Conservation (phyloP, 1,140 invertebrate genomes). For the Saccostrea cuccullata region DNA sequence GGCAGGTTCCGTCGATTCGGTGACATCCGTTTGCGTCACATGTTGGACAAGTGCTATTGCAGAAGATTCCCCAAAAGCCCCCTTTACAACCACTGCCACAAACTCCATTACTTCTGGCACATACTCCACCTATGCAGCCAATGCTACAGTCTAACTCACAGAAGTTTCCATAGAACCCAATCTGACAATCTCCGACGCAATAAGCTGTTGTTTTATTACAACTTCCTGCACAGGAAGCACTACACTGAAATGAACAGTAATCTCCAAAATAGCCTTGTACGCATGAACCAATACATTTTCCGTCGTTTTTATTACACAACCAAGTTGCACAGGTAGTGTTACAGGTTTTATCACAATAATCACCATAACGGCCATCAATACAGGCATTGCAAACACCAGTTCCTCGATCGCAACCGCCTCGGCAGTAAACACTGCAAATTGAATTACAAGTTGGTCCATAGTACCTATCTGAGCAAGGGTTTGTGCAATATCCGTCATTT, state of each 20-base stretch:
- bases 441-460: constrained; percentile 17
- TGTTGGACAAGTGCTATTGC: background rate
- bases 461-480: background rate
- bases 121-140: constrained; percentile 16
- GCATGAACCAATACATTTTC: constrained; percentile 35
- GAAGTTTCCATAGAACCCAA: constrained; percentile 43
- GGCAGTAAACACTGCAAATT: background rate
- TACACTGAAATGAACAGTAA: constrained; percentile 52
- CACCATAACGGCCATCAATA: constrained; percentile 45
- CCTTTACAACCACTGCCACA: constrained; percentile 40
- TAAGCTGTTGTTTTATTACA: constrained; percentile 45
- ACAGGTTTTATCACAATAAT: constrained; percentile 53
- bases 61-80: constrained; percentile 39
- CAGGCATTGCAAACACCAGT: constrained; percentile 32
- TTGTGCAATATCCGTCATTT: constrained; percentile 16
- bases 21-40: constrained; percentile 11
- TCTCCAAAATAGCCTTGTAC: constrained; percentile 42
- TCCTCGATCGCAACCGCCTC: background rate
- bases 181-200: constrained; percentile 27
- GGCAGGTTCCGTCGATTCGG: background rate
- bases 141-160: constrained; percentile 43
- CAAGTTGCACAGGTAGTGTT: constrained; percentile 37
- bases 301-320: constrained; percentile 47
- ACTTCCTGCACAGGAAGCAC: background rate
- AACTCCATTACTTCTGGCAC: background rate